These are phyloP conservation scores for Lamellibrachia luymesi DNA, from an alignment of 1,140 invertebrate species.

Conservation along the genomic window DNA sequence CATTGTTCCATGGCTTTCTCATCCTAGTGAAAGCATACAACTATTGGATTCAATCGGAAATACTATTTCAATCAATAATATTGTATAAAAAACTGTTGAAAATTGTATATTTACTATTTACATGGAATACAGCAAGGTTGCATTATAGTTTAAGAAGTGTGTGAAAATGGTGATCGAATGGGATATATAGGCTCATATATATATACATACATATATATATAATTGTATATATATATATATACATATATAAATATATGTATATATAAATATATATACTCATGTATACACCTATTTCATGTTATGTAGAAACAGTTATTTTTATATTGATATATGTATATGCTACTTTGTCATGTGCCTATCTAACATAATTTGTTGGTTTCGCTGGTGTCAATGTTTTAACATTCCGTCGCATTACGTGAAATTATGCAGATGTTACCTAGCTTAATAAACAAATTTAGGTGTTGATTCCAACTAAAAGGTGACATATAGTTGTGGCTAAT, in stretches of 20 bases:
- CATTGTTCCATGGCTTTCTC: background rate
- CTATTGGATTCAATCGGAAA: background rate
- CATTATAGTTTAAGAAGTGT: background rate
- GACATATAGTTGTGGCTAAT: background rate
- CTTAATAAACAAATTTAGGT: background rate
- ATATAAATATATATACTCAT: background rate
- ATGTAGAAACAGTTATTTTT: background rate
- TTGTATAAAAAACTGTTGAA: background rate
- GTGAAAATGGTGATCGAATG: background rate
- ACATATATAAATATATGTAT: background rate
- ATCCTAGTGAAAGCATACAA: background rate
- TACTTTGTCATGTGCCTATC: background rate
- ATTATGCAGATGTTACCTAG: background rate
- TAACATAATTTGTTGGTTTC: background rate
- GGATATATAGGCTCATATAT: background rate
- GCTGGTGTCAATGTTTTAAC: background rate
- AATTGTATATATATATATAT: background rate
- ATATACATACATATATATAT: background rate
- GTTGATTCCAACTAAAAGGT: background rate
- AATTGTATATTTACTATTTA: background rate
- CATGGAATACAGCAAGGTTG: background rate
- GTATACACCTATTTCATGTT: background rate
- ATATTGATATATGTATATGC: background rate
- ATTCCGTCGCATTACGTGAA: background rate
- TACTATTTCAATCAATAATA: background rate